phyloP scores from a whole-genome alignment of 1,140 invertebrate species.

The Ceratoteleas bidentatus region DNA sequence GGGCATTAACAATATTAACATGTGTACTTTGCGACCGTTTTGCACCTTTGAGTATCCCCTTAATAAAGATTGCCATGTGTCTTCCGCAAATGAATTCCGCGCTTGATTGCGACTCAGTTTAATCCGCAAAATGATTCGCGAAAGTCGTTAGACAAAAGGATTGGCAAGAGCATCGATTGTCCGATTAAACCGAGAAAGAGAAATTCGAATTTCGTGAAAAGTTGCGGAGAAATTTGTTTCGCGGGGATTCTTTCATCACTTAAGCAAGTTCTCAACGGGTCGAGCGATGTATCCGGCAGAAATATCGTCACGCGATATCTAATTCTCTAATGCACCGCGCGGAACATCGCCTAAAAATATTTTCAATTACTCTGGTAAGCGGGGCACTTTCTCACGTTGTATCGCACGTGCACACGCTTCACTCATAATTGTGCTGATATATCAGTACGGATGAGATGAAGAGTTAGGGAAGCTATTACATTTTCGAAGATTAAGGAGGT shows the following conservation, averaged over 20 bases:
- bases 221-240: too few species aligned
- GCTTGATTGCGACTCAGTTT: too few species aligned
- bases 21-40: constrained; percentile 43
- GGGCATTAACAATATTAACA: constrained; percentile 54
- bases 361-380: constrained; percentile 65
- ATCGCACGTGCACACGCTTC: constrained; percentile 25
- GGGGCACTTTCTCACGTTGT: constrained; percentile 2
- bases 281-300: constrained; percentile 37
- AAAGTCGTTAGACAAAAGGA: too few species aligned
- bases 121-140: too few species aligned
- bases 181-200: too few species aligned
- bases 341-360: constrained; percentile 52
- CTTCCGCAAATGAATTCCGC: too few species aligned
- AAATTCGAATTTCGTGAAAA: too few species aligned
- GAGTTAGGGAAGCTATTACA: too few species aligned
- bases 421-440: constrained; percentile 41
- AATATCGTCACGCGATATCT: constrained; percentile 60
- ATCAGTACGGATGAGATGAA: background rate
- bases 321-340: constrained; percentile 68
- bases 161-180: too few species aligned
- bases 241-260: constrained; percentile 45
- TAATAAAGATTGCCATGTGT: constrained; percentile 5
- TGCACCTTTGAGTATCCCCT: constrained; percentile 31
- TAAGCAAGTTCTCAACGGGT: constrained; percentile 40
- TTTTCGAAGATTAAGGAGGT: too few species aligned